A percentile compares a stretch with the other conserved stretches of the same genome.
These are phyloP conservation scores for Eupristina koningsbergeri DNA, from an alignment of 1,140 invertebrate species.

Conservation along the genomic window DNA sequence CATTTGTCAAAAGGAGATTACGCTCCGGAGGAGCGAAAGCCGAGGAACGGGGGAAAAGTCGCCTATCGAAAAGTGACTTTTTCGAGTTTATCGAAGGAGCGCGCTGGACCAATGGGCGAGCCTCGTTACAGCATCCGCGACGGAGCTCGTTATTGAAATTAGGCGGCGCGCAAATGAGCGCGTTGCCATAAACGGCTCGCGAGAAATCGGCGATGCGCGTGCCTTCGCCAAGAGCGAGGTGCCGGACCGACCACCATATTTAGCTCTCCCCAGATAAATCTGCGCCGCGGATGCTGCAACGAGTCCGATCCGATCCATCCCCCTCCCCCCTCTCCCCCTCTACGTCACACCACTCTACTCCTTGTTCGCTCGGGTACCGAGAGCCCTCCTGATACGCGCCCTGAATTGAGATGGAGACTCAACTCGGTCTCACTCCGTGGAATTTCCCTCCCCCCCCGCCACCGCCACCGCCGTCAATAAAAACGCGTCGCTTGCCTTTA, in stretches of 20 bases:
- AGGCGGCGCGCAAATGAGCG: constrained; percentile 61
- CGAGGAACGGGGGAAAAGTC: too few relatives aligned
- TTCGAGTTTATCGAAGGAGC: neutral
- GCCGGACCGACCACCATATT: constrained; percentile 63
- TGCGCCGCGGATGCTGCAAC: constrained; percentile 52
- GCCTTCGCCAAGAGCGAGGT: constrained; percentile 58
- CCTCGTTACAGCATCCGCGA: neutral
- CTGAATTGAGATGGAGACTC: constrained; percentile 40
- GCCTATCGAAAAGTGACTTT: too few relatives aligned
- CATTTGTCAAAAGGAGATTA: too few relatives aligned
- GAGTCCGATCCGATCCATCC: neutral
- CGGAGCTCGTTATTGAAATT: constrained; percentile 64
- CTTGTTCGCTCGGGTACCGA: too few relatives aligned
- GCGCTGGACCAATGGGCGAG: neutral
- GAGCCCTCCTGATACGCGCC: constrained; percentile 45
- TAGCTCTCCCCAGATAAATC: constrained; percentile 65
- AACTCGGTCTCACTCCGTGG: constrained; percentile 8
- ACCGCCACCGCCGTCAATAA: neutral
- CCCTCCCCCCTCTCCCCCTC: too few relatives aligned
- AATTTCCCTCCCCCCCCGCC: neutral
- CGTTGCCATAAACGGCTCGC: constrained; percentile 62
- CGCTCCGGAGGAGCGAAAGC: too few relatives aligned
- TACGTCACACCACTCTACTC: too few relatives aligned
- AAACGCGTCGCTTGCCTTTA: constrained; percentile 19
- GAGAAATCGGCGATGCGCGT: constrained; percentile 59